phyloP scores from a whole-genome alignment of 2,113 vertebrate genomes.

The Phalacrocorax pelagicus region DNA sequence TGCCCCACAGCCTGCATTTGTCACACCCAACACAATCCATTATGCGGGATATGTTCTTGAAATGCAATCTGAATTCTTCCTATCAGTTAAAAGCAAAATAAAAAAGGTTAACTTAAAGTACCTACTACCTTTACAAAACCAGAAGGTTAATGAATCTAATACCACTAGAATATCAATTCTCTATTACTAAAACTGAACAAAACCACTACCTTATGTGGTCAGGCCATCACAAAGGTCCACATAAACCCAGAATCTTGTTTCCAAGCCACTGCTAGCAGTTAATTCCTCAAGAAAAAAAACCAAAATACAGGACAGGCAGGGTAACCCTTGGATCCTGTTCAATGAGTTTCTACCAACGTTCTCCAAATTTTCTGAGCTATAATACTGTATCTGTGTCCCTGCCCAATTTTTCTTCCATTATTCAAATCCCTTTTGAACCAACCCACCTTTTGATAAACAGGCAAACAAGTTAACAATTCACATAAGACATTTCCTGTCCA shows the following conservation, averaged over 20 bases:
- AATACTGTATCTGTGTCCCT: background rate
- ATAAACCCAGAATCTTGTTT: background rate
- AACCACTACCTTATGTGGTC: background rate
- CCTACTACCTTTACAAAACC: background rate
- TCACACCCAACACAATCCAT: conserved; percentile 99
- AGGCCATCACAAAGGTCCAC: background rate
- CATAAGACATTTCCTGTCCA: background rate
- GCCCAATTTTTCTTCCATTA: background rate
- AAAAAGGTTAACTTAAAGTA: background rate
- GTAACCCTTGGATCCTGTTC: background rate
- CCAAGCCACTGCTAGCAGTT: background rate
- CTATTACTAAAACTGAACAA: background rate
- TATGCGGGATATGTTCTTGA: conserved; percentile 96
- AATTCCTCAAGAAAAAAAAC: background rate
- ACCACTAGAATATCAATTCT: background rate
- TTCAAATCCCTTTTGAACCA: background rate
- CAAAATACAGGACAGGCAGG: background rate
- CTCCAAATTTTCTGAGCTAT: background rate
- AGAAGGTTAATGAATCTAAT: background rate
- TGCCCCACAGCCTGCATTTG: conserved; percentile 96
- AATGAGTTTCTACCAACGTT: background rate
- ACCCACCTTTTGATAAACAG: background rate
- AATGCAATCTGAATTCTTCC: conserved; percentile 95
- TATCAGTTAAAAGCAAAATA: conserved; percentile 41
- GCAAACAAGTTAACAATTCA: background rate